phyloP scores from a whole-genome alignment of 2,888 invertebrate species.

The Mythimna lalbum region DNA sequence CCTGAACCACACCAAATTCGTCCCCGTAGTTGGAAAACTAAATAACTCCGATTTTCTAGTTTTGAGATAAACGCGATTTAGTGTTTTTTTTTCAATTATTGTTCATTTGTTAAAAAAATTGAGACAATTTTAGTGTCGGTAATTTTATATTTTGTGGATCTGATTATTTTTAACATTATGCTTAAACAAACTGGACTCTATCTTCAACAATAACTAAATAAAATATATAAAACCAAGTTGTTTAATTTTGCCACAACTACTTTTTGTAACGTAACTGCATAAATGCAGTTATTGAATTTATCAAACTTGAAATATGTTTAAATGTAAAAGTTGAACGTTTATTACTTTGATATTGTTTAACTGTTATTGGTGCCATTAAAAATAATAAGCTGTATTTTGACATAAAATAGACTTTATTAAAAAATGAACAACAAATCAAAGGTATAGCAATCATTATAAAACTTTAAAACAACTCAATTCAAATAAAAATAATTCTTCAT shows the following conservation, averaged over 20 bases:
- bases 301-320: constrained; percentile 2
- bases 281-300: constrained; percentile 1
- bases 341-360: constrained; percentile 4
- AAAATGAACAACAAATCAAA: neutral
- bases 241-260: constrained; percentile 5
- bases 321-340: constrained; percentile 8
- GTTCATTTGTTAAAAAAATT: neutral
- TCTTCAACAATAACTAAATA: constrained; percentile 3
- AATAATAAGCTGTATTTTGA: neutral
- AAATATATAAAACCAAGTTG: neutral
- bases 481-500: constrained; percentile 5
- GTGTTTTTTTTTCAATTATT: too few relatives aligned
- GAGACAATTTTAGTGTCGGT: too few relatives aligned
- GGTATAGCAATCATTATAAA: constrained; percentile 13
- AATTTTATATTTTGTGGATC: neutral
- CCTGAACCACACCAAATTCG: too few relatives aligned
- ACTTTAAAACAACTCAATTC: constrained; percentile 13
- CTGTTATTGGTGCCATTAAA: neutral
- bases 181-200: constrained; percentile 3
- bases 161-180: neutral
- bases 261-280: constrained; percentile 1
- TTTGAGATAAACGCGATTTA: too few relatives aligned
- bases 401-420: neutral
- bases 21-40: too few relatives aligned
- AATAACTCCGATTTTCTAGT: too few relatives aligned